Conservation (phyloP, 2,888 invertebrate species). For the Xestia ashworthii region DNA sequence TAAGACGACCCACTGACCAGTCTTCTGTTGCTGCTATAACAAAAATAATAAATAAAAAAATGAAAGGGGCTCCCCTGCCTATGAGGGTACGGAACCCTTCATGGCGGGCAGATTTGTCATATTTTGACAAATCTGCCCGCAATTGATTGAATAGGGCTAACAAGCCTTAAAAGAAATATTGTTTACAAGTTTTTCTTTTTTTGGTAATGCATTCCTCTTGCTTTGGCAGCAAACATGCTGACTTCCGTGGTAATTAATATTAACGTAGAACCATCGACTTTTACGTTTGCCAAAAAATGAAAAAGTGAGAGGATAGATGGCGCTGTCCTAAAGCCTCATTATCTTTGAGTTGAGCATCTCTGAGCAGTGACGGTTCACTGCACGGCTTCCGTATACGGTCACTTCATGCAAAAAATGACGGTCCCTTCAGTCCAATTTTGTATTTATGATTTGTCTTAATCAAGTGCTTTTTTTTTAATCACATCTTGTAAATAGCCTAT, state of each 20-base stretch:
- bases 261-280: neutral
- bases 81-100: too few species aligned
- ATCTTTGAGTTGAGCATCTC: neutral
- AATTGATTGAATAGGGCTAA: neutral
- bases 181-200: neutral
- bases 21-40: too few species aligned
- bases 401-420: neutral
- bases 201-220: neutral
- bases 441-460: too few species aligned
- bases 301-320: neutral
- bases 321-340: neutral
- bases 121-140: too few species aligned
- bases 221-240: neutral
- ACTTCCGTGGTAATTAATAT: neutral
- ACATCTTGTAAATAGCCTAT: too few species aligned
- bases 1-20: too few species aligned
- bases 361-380: neutral
- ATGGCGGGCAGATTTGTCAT: too few species aligned
- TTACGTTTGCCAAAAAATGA: neutral
- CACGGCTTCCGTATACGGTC: neutral
- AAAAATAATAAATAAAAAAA: too few species aligned
- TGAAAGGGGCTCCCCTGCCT: too few species aligned
- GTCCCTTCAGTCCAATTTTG: too few species aligned
- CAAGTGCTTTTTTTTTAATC: too few species aligned
- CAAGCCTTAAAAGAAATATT: neutral